Percentiles rank a stretch among this genome's conserved stretches.
Conservation (phyloP, 2,888 invertebrate genomes). For the Dastarcus helophoroides region DNA sequence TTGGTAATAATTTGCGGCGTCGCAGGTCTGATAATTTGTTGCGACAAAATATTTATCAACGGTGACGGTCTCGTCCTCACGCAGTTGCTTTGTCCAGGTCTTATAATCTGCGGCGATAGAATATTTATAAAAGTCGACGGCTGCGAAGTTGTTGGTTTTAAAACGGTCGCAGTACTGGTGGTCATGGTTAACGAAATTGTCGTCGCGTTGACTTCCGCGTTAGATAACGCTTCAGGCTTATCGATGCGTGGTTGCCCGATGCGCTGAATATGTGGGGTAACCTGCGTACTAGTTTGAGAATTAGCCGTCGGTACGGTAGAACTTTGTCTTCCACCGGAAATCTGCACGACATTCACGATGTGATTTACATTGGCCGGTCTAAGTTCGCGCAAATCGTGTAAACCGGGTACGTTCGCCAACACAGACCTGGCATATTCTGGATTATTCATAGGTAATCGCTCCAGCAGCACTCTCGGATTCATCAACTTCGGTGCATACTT, state of each 20-base stretch:
- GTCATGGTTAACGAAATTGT: conserved; percentile 16
- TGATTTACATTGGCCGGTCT: conserved; percentile 38
- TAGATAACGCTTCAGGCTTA: conserved; percentile 22
- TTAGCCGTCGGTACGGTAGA: conserved; percentile 25
- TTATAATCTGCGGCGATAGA: conserved; percentile 41
- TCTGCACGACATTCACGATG: conserved; percentile 36
- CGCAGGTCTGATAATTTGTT: conserved; percentile 31
- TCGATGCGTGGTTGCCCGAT: conserved; percentile 36
- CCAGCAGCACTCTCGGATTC: conserved; percentile 14
- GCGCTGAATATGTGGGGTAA: conserved; percentile 39
- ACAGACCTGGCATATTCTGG: conserved; percentile 22
- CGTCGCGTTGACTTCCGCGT: conserved; percentile 12
- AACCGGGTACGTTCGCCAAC: conserved; percentile 43
- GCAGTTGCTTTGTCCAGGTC: conserved; percentile 29
- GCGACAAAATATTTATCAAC: conserved; percentile 34
- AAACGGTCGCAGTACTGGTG: conserved; percentile 12
- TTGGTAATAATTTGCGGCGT: conserved; percentile 11
- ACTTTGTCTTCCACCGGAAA: conserved; percentile 28
- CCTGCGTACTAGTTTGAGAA: conserved; percentile 35
- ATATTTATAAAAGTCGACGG: conserved; percentile 42
- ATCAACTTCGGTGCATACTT: conserved; percentile 4
- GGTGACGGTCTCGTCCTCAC: conserved; percentile 27
- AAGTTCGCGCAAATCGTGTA: conserved; percentile 48
- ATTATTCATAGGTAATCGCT: conserved; percentile 13
- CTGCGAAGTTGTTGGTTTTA: conserved; percentile 30